phyloP scores from a whole-genome alignment of 2,113 vertebrate genomes.

The Diglossa brunneiventris region DNA sequence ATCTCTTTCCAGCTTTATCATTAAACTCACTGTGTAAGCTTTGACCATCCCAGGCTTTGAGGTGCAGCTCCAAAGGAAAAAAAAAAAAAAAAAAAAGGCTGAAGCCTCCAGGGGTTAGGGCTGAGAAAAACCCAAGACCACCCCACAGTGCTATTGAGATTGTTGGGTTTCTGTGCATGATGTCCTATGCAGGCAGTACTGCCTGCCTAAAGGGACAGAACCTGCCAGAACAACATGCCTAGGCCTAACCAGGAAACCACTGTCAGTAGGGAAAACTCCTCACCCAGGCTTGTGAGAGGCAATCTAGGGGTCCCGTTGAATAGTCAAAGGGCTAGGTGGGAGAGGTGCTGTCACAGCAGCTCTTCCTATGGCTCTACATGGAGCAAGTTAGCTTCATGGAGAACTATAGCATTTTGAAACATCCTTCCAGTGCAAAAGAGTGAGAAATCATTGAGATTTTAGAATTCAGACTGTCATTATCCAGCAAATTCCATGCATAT shows the following conservation, averaged over 20 bases:
- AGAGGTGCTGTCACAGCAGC: neutral
- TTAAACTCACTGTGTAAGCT: neutral
- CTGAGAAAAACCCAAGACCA: neutral
- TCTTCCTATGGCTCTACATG: neutral
- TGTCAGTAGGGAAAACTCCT: neutral
- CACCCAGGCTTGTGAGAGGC: neutral
- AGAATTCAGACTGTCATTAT: neutral
- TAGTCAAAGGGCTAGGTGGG: neutral
- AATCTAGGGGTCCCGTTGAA: too few relatives aligned
- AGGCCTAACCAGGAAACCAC: neutral
- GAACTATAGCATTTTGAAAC: neutral
- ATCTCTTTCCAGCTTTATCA: neutral
- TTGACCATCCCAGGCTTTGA: neutral
- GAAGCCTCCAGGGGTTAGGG: neutral
- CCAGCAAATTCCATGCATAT: neutral
- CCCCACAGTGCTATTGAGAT: neutral
- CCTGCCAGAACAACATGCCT: neutral
- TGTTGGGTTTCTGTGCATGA: neutral
- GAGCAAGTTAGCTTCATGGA: neutral
- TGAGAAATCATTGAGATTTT: neutral
- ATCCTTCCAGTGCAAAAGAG: neutral
- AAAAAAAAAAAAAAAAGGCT: neutral
- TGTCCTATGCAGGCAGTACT: fast-evolving
- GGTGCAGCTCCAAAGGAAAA: neutral
- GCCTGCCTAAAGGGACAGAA: neutral